Percentiles rank a stretch among this genome's conserved stretches.
phyloP scores from a whole-genome alignment of 2,797 vertebrate species.

The Trachurus trachurus region DNA sequence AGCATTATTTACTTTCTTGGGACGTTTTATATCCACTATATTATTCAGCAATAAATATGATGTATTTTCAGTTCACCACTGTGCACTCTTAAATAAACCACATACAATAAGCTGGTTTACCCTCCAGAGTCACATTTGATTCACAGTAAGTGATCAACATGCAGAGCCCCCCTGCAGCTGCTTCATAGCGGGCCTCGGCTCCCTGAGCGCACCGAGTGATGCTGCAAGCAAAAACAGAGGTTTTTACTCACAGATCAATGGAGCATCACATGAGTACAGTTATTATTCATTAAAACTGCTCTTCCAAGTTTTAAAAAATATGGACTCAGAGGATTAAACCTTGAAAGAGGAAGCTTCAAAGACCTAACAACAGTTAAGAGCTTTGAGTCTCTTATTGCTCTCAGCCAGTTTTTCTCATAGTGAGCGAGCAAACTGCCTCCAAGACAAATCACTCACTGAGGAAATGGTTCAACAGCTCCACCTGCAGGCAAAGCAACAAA shows the following conservation, averaged over 20 bases:
- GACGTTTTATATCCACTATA: neutral
- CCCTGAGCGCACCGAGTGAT: neutral
- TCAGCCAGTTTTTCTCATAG: conserved; percentile 27
- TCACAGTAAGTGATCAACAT: neutral
- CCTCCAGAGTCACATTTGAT: neutral
- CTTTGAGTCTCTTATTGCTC: conserved; percentile 49
- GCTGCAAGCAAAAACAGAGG: conserved; percentile 29
- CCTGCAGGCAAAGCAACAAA: conserved; percentile 52
- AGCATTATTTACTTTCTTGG: too few species aligned
- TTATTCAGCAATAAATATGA: neutral
- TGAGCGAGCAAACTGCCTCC: conserved; percentile 28
- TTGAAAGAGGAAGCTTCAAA: conserved; percentile 57
- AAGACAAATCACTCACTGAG: conserved; percentile 2
- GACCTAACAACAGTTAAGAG: conserved; percentile 45
- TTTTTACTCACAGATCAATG: conserved; percentile 35
- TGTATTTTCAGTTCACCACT: neutral
- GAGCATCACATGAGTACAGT: conserved; percentile 17
- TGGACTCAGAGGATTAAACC: conserved; percentile 43
- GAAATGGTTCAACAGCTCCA: conserved; percentile 62
- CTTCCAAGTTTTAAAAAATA: conserved; percentile 46
- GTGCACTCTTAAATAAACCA: neutral
- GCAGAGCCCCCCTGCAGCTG: neutral
- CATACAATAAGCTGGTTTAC: neutral
- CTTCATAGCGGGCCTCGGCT: neutral
- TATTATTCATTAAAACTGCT: conserved; percentile 35